Base-by-base conservation (phyloP, 2,888 invertebrate genomes). In the Coelopa pilipes region DNA sequence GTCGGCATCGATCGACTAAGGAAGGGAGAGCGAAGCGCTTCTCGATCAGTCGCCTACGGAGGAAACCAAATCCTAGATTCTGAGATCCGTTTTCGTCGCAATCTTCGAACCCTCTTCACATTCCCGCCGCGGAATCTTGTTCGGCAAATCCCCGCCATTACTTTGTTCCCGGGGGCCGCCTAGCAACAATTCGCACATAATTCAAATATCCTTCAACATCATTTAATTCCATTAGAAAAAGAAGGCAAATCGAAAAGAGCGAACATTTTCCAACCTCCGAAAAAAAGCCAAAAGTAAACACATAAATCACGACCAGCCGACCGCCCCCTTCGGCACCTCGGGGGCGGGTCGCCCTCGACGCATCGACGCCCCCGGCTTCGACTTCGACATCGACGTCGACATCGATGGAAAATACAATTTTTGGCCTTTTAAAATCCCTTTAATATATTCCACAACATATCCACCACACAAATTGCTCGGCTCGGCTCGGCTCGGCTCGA, bases 371-470 rank as follows among this genome's bases (percentile, higher is more conserved):
- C n/a, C n/a, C n/a, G n/a, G n/a, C n/a, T n/a, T n/a, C n/a, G n/a
- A n/a, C n/a, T n/a, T n/a, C n/a, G n/a, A n/a, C n/a, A n/a, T n/a
- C n/a, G n/a, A n/a, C n/a, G 67, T 57, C 62, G 66, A 46, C 73
- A 75, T 76, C 76, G 74, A 75, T 74, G 70, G 75, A 60, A 74
- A 74, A 74, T 74, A 72, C 60, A 75, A 75, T 76, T 76, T 76
- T 70, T 70, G 76, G 57, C 72, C 72, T 76, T 76, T 76, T 76
- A 76, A 81, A 83, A 83, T 86, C 85, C 84, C 83, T 82, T 82
- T 87, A 87, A 87, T 87, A 82, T 87, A 87, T 87, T 86, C 87
- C 84, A 80, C 81, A 85, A 83, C 87, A 87, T 84, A 87, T 86
- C 86, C 87, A 82, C 84, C 82, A 84, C 87, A 87, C 87, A 87